A percentile compares a stretch with the other conserved stretches of the same genome.
phyloP scores from a whole-genome alignment of 2,113 vertebrate genomes.

The Rattus rattus region DNA sequence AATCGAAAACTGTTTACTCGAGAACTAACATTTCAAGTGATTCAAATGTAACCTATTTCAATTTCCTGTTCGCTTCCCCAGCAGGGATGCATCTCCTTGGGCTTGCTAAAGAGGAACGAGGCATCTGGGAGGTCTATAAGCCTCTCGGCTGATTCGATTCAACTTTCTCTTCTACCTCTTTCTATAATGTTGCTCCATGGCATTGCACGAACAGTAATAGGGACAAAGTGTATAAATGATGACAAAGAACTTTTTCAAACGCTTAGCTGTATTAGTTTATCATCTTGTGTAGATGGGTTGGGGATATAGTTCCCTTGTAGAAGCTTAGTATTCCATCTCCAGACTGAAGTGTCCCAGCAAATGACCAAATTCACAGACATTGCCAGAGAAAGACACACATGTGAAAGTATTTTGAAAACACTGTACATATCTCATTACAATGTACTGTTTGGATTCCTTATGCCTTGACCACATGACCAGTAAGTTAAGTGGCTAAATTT shows the following conservation, averaged over 20 bases:
- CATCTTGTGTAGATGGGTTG: neutral
- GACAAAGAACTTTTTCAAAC: slow-evolving; percentile 21
- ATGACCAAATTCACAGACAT: slow-evolving; percentile 19
- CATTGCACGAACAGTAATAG: neutral
- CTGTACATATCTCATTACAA: neutral
- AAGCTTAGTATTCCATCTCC: neutral
- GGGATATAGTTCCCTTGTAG: neutral
- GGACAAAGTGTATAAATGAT: neutral
- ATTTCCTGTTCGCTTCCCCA: neutral
- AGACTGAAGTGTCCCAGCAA: neutral
- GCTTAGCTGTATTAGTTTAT: slow-evolving; percentile 12
- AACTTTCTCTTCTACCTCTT: neutral
- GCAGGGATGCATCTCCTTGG: neutral
- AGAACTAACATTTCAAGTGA: slow-evolving; percentile 44
- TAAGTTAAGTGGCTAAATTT: neutral
- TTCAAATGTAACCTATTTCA: slow-evolving; percentile 11
- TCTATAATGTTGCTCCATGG: neutral
- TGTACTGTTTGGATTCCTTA: slow-evolving; percentile 25
- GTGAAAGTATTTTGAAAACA: slow-evolving; percentile 26
- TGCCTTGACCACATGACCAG: neutral
- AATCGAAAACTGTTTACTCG: slow-evolving; percentile 31
- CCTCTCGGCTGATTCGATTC: neutral
- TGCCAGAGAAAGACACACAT: neutral
- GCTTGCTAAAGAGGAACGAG: neutral
- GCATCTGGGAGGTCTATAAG: neutral